These are phyloP conservation scores for Metridium senile DNA, from an alignment of 92 coral and sea anemone genomes.

Conservation along the genomic window DNA sequence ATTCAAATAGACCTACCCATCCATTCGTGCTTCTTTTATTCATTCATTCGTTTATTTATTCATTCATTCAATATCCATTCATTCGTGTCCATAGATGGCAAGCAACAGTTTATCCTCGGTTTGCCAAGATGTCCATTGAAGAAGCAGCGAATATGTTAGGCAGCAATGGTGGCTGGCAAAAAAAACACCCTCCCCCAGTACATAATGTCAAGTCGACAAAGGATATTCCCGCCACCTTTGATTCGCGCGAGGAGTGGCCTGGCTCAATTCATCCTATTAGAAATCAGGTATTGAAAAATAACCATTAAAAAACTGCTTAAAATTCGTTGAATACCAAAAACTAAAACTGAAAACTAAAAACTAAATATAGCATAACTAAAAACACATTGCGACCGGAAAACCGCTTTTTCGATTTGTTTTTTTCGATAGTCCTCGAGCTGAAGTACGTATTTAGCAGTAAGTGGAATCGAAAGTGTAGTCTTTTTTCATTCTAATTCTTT, in stretches of 20 bases:
- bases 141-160: conserved; percentile 67
- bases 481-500: no score
- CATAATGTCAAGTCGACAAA: conserved; percentile 23
- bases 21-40: no score
- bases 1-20: no score
- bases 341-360: no score
- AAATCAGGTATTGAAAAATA: conserved; percentile 54
- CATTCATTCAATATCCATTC: not conserved
- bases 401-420: no score
- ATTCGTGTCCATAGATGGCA: conserved; percentile 60
- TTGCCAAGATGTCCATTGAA: conserved; percentile 49
- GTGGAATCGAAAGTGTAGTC: no score
- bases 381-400: no score
- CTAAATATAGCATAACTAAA: no score
- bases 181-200: conserved; percentile 49
- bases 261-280: conserved; percentile 84
- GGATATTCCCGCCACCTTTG: conserved; percentile 64
- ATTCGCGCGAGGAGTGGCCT: conserved; percentile 81
- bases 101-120: conserved; percentile 67
- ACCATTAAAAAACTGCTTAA: not conserved
- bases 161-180: conserved; percentile 57
- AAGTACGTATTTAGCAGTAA: no score
- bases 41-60: no score
- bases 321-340: no score
- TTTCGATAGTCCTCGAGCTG: no score